Evolutionary conservation across 2,113 vertebrate genomes (phyloP).

Genomic region (Sciurus niger): DNA sequence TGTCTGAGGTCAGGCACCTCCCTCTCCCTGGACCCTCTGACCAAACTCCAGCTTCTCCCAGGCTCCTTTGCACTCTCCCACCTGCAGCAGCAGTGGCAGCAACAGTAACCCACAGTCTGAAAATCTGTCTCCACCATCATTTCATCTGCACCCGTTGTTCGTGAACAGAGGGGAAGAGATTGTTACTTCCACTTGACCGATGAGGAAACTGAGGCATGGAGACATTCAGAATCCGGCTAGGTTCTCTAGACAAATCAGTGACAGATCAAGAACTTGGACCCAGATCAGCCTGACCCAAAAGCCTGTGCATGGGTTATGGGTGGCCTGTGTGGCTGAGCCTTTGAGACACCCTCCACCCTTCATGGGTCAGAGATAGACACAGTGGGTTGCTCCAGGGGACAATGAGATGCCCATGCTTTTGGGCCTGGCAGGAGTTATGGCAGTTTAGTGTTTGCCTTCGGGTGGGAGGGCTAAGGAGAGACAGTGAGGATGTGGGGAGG

Average conservation of each 20-base stretch:
- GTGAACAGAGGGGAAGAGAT: neutral
- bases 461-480: neutral
- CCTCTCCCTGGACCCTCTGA: neutral
- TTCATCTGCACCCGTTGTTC: neutral
- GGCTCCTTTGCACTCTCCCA: neutral
- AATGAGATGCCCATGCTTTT: neutral
- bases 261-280: neutral
- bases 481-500: neutral
- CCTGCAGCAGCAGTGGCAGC: rapidly evolving
- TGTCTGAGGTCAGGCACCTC: neutral
- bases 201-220: neutral
- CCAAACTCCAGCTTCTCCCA: neutral
- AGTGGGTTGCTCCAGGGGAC: neutral
- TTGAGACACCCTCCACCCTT: neutral
- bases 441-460: neutral
- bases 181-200: neutral
- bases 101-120: neutral
- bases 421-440: neutral
- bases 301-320: neutral
- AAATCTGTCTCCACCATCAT: neutral
- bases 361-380: neutral
- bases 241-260: neutral
- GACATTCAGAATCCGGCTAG: neutral
- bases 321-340: neutral
- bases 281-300: neutral